Percentiles rank a stretch among this genome's conserved stretches.
These are phyloP conservation scores for Enteromius argenteus DNA, from an alignment of 2,797 vertebrate species.

Conservation along the genomic window DNA sequence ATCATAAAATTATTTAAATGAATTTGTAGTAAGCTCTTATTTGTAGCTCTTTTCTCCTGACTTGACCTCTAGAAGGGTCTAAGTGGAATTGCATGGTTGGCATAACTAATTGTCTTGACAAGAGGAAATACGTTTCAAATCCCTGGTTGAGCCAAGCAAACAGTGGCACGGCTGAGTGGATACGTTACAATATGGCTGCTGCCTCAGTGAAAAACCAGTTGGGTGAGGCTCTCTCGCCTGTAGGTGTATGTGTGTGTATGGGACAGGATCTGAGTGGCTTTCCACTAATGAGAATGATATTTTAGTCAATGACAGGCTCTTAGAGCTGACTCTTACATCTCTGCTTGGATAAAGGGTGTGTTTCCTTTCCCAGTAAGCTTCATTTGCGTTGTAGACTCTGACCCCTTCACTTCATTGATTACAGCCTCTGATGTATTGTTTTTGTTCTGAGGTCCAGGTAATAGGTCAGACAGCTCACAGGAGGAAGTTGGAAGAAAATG, in stretches of 20 bases:
- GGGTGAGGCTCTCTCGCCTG: not conserved
- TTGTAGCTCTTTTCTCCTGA: not conserved
- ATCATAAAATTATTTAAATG: not conserved
- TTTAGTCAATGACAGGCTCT: constrained; percentile 11
- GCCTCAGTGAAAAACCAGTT: constrained; percentile 41
- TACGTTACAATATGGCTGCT: constrained; percentile 40
- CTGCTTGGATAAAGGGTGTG: constrained; percentile 26
- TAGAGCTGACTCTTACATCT: not conserved
- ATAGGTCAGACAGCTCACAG: constrained; percentile 24
- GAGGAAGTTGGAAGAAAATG: constrained; percentile 37
- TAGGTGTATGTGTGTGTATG: not conserved
- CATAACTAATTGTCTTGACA: constrained; percentile 45
- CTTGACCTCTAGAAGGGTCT: not conserved
- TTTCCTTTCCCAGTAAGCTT: constrained; percentile 4
- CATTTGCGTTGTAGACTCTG: constrained; percentile 19
- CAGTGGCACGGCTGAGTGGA: constrained; percentile 41
- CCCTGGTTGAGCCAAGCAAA: constrained; percentile 41
- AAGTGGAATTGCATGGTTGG: constrained; percentile 37
- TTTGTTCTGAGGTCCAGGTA: constrained; percentile 27
- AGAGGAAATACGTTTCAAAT: constrained; percentile 56
- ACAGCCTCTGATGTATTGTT: constrained; percentile 18
- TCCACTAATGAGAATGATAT: constrained; percentile 22
- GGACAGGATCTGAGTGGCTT: constrained; percentile 15
- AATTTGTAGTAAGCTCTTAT: not conserved
- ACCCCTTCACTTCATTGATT: constrained; percentile 38